These are phyloP conservation scores for Spodoptera littoralis DNA, from an alignment of 2,888 invertebrate genomes.

Conservation along the genomic window DNA sequence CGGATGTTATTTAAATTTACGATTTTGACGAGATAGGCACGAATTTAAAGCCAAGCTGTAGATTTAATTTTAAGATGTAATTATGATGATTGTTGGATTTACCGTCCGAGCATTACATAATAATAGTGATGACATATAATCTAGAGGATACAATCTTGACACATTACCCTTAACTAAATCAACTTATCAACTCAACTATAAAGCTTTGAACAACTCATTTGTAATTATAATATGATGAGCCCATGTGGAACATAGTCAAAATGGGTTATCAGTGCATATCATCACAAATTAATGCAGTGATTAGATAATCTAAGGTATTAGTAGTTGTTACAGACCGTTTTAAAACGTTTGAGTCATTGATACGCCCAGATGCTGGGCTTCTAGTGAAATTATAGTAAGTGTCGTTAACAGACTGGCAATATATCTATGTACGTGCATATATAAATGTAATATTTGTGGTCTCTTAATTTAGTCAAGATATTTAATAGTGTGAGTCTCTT, in stretches of 20 bases:
- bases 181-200: conserved; percentile 75
- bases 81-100: conserved; percentile 85
- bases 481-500: conserved; percentile 88
- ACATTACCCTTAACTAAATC: conserved; percentile 72
- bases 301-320: conserved; percentile 88
- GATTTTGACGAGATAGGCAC: conserved; percentile 85
- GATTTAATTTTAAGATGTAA: conserved; percentile 84
- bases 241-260: conserved; percentile 78
- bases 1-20: conserved; percentile 84
- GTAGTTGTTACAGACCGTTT: conserved; percentile 87
- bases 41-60: conserved; percentile 88
- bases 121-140: conserved; percentile 84
- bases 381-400: conserved; percentile 88
- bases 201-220: conserved; percentile 78
- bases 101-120: conserved; percentile 87
- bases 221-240: conserved; percentile 74
- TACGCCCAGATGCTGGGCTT: conserved; percentile 84
- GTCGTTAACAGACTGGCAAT: conserved; percentile 88
- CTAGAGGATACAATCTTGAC: conserved; percentile 80
- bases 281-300: conserved; percentile 88
- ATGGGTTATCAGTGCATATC: conserved; percentile 88
- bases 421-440: conserved; percentile 87
- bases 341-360: conserved; percentile 86
- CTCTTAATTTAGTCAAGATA: conserved; percentile 89
- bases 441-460: conserved; percentile 87